Base-by-base conservation (phyloP, 37 sponge, comb jelly and placozoan genomes). In the Crambe crambe region DNA sequence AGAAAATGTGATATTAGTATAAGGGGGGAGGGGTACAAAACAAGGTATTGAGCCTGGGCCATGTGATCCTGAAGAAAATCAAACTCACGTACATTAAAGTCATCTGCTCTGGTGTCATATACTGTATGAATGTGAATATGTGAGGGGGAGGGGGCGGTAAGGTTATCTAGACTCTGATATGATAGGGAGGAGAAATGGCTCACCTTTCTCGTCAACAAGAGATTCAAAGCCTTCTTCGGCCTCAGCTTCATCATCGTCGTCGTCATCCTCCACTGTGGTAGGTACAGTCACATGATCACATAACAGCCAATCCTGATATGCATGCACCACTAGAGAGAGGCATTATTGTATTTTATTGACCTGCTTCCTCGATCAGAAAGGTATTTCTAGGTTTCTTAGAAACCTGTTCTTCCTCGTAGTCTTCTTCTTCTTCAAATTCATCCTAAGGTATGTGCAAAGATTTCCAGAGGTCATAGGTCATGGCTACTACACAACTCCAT, bases 221-320 rank as follows among this genome's bases (percentile, higher is more conserved):
- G 77, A 51, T 18, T 77, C 64, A 51, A 73, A 75, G 21, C 86
- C 86, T 32, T 80, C 83, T 65, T 85, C 89, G 39, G 62, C 76
- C 27, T 88, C 93, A 31, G 68, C 85, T 12, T 86, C 86, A 59
- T 92, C 83, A 17, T 92, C 93, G 17, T 88, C 93, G 12, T 92
- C 93, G 21, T 83, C 90, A 67, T 89, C 62, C 67, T 78, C 73
- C 64, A 57, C 82, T 81, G 64, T 37, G n/a, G n/a, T 10, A 23
- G 30, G 31, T 18, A 47, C 18, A 34, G 23, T 6, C n/a, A n/a
- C n/a, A n/a, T n/a, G n/a, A n/a, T n/a, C 51, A 47, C 12, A 12
- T 6, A 15, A 47, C 51, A 47, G 51, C 51, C 12, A 47, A 47
- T 47, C 51, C n/a, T n/a, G n/a, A n/a, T n/a, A n/a, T n/a, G n/a